phyloP scores from a whole-genome alignment of 2,113 vertebrate species.

The Eulemur macaco region DNA sequence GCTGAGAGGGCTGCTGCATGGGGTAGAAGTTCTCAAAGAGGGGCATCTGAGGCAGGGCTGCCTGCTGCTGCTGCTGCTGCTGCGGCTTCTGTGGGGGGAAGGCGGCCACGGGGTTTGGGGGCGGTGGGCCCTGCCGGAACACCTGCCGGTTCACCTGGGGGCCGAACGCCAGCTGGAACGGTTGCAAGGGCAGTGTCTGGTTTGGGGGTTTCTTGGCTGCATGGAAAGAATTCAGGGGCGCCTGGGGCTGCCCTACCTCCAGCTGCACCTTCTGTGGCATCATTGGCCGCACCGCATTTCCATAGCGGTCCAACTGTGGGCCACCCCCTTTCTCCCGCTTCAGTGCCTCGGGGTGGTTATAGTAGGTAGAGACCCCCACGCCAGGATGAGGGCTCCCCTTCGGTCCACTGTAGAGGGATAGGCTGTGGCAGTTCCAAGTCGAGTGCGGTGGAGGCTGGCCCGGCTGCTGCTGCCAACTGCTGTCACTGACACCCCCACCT shows the following conservation, averaged over 20 bases:
- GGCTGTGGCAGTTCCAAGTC: constrained; percentile 89
- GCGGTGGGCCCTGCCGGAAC: constrained; percentile 88
- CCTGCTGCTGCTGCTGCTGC: constrained; percentile 86
- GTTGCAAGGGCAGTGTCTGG: constrained; percentile 92
- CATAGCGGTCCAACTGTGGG: constrained; percentile 87
- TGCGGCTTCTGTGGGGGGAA: constrained; percentile 70
- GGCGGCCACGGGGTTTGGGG: constrained; percentile 79
- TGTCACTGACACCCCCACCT: constrained; percentile 70
- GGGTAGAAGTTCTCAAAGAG: constrained; percentile 90
- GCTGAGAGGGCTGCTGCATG: constrained; percentile 85
- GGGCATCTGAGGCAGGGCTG: constrained; percentile 86
- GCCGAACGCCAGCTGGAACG: constrained; percentile 97
- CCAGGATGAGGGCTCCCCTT: constrained; percentile 85
- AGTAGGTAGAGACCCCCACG: constrained; percentile 82
- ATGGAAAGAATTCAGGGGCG: constrained; percentile 86
- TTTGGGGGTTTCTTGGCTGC: constrained; percentile 88
- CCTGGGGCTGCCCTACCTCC: constrained; percentile 85
- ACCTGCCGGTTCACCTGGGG: constrained; percentile 93
- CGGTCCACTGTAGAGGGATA: constrained; percentile 85
- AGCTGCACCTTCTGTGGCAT: constrained; percentile 85
- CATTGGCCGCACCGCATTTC: constrained; percentile 88
- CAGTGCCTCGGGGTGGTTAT: constrained; percentile 84
- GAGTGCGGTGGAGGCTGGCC: constrained; percentile 75
- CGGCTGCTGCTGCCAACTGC: constrained; percentile 89
- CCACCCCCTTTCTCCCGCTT: constrained; percentile 90